A percentile compares a stretch with the other conserved stretches of the same genome.
Evolutionary conservation across 2,888 invertebrate genomes (phyloP).

Genomic region (Bursaphelenchus okinawaensis): DNA sequence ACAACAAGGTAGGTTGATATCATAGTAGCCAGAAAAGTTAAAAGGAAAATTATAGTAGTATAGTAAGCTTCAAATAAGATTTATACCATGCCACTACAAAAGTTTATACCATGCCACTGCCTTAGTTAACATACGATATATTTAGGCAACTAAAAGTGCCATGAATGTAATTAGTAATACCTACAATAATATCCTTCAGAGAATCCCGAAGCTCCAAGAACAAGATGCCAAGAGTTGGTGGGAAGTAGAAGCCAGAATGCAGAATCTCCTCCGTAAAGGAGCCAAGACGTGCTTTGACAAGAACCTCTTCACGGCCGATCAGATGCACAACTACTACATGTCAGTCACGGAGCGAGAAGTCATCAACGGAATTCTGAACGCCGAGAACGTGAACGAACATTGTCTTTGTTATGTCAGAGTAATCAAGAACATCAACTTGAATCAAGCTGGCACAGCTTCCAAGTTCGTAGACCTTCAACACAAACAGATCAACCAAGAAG

Average conservation of each 20-base stretch:
- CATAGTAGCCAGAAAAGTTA: too few species aligned
- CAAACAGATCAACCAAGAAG: constrained; percentile 75
- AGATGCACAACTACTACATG: constrained; percentile 97
- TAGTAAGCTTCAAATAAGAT: too few species aligned
- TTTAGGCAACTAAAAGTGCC: too few species aligned
- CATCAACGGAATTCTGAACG: constrained; percentile 82
- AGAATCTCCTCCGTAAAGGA: constrained; percentile 81
- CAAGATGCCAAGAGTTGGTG: constrained; percentile 96
- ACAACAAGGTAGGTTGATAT: constrained; percentile 84
- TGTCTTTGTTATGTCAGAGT: constrained; percentile 84
- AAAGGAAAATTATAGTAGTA: too few species aligned
- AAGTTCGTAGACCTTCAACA: constrained; percentile 84
- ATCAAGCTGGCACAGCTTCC: constrained; percentile 85
- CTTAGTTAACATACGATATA: too few species aligned
- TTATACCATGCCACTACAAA: too few species aligned
- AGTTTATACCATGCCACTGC: too few species aligned
- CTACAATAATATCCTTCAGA: constrained; percentile 66
- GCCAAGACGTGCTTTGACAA: constrained; percentile 74
- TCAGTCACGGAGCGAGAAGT: constrained; percentile 98
- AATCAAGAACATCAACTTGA: constrained; percentile 92
- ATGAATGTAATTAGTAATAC: constrained; percentile 25
- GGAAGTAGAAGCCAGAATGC: constrained; percentile 91
- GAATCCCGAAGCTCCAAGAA: constrained; percentile 87
- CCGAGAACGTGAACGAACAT: constrained; percentile 82
- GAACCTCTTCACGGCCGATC: constrained; percentile 81